Evolutionary conservation across 2,113 vertebrate genomes (phyloP).

Genomic region (Coptodon rendalli): DNA sequence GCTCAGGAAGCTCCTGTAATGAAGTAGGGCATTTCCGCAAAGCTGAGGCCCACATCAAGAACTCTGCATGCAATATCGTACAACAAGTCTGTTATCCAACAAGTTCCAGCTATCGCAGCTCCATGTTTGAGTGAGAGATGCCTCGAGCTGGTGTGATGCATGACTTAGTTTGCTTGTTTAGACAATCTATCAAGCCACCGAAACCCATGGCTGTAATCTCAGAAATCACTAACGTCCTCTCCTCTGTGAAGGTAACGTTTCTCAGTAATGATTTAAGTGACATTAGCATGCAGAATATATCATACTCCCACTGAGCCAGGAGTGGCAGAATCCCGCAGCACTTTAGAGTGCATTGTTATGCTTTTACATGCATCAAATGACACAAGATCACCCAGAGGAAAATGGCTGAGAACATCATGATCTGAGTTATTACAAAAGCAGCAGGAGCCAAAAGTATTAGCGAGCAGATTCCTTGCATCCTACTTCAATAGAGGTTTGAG

Average conservation of each 20-base stretch:
- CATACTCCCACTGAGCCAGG: neutral
- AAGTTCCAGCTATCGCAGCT: neutral
- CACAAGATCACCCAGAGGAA: neutral
- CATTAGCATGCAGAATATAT: neutral
- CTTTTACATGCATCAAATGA: neutral
- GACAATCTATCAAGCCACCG: neutral
- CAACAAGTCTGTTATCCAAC: neutral
- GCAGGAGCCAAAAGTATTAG: conserved; percentile 20
- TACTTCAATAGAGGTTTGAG: conserved; percentile 24
- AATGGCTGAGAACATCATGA: conserved; percentile 4
- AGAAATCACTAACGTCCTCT: neutral
- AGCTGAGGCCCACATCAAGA: neutral
- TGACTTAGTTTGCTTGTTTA: conserved; percentile 17
- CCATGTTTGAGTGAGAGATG: conserved; percentile 35
- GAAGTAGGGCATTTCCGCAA: neutral
- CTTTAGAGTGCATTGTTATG: neutral
- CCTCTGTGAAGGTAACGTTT: neutral
- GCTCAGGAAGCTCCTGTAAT: conserved; percentile 12
- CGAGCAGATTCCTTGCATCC: conserved; percentile 22
- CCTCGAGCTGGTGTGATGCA: conserved; percentile 25
- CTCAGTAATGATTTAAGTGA: neutral
- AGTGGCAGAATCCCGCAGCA: neutral
- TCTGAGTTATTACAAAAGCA: conserved; percentile 28
- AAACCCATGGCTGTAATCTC: neutral
- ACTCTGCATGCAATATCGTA: neutral